Conservation (phyloP, 2,797 vertebrate species). For the Sternotherus odoratus region DNA sequence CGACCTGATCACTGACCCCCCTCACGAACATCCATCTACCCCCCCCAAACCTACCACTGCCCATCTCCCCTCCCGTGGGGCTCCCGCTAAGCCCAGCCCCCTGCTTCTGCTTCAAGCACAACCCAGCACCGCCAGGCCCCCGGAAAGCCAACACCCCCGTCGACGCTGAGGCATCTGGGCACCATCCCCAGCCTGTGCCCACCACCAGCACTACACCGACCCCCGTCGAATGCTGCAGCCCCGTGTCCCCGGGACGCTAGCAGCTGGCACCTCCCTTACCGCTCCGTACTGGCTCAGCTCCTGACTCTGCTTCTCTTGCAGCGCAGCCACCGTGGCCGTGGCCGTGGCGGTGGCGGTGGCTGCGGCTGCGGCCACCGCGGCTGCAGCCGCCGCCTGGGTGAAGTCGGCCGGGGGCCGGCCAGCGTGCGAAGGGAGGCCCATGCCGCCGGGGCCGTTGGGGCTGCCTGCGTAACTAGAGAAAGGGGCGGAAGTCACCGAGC, state of each 20-base stretch:
- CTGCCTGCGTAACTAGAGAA: slow-evolving; percentile 86
- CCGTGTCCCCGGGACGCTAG: no score
- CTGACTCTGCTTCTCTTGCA: slow-evolving; percentile 97
- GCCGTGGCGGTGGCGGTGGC: slow-evolving; percentile 95
- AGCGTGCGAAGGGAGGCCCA: slow-evolving; percentile 85
- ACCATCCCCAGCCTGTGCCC: no score
- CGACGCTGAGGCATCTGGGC: no score
- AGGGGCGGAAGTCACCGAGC: neutral
- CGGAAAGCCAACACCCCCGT: no score
- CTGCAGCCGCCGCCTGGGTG: slow-evolving; percentile 91
- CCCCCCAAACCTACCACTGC: no score
- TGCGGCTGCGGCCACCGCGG: slow-evolving; percentile 91
- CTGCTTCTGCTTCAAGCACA: neutral
- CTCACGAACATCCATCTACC: no score
- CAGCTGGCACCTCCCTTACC: slow-evolving; percentile 77
- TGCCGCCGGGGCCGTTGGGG: slow-evolving; percentile 81
- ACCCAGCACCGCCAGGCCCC: no score
- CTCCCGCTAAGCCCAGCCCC: neutral
- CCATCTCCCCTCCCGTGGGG: no score
- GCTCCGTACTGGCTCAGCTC: slow-evolving; percentile 91
- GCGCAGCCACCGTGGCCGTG: slow-evolving; percentile 93
- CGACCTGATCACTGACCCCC: no score
- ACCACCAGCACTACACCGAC: no score
- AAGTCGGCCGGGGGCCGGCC: slow-evolving; percentile 89
- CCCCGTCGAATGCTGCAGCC: no score